Evolutionary conservation across 2,888 invertebrate genomes (phyloP).

Genomic region (Euplexia lucipara): DNA sequence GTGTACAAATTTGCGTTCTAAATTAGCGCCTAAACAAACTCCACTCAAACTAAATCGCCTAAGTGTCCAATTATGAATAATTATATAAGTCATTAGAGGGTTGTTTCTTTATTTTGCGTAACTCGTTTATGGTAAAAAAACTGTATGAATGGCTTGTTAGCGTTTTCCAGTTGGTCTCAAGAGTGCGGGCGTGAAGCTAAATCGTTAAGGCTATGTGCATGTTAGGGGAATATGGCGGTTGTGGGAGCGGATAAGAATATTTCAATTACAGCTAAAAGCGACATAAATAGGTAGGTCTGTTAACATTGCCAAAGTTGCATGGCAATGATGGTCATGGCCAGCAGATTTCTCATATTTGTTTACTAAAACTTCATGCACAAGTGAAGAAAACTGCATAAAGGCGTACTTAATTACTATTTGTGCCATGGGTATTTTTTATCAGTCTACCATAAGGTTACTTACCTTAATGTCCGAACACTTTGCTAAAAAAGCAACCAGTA

Average conservation of each 20-base stretch:
- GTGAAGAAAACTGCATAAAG: too few species aligned
- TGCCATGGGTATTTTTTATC: too few species aligned
- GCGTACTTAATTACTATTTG: too few species aligned
- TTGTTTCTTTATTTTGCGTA: conserved; percentile 77
- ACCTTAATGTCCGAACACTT: too few species aligned
- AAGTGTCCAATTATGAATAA: conserved; percentile 82
- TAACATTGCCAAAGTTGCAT: too few species aligned
- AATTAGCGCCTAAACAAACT: conserved; percentile 70
- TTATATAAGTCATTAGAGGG: conserved; percentile 80
- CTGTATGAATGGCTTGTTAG: conserved; percentile 87
- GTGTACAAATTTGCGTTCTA: conserved; percentile 57
- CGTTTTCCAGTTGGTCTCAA: conserved; percentile 81
- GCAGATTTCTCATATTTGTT: too few species aligned
- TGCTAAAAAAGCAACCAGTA: too few species aligned
- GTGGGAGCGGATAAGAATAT: neutral
- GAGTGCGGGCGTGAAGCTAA: conserved; percentile 76
- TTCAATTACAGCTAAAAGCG: too few species aligned
- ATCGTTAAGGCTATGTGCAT: conserved; percentile 67
- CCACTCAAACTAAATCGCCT: conserved; percentile 68
- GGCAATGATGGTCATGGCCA: too few species aligned
- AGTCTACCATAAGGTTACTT: too few species aligned
- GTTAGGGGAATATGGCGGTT: conserved; percentile 60
- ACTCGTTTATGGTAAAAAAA: conserved; percentile 82
- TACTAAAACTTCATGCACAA: too few species aligned
- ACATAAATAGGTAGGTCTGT: too few species aligned